A percentile compares a stretch with the other conserved stretches of the same genome.
Conservation (phyloP, 2,797 vertebrate genomes). For the Acrossocheilus fasciatus region DNA sequence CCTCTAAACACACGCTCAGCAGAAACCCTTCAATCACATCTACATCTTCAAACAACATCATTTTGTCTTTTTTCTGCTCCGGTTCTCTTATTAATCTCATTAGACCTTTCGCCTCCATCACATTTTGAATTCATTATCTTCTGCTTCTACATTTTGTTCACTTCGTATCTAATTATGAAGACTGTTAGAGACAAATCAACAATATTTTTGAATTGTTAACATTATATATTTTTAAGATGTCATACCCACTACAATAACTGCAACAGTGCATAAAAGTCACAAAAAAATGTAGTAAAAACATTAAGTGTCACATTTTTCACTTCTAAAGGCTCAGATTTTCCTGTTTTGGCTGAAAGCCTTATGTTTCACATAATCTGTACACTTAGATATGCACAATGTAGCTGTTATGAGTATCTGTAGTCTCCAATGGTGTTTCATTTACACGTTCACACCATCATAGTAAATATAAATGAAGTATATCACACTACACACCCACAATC, state of each 20-base stretch:
- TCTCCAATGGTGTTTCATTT: constrained; percentile 21
- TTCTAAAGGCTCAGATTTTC: neutral
- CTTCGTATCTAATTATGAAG: neutral
- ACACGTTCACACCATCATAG: neutral
- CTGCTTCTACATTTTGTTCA: neutral
- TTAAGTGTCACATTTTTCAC: neutral
- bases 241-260: neutral
- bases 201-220: neutral
- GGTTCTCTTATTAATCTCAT: constrained; percentile 5
- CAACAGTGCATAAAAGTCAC: neutral
- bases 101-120: constrained; percentile 1
- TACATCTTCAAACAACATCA: constrained; percentile 24
- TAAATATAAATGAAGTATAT: constrained; percentile 29
- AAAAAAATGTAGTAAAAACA: neutral
- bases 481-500: neutral
- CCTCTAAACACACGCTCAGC: constrained; percentile 1
- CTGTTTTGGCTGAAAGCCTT: neutral
- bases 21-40: constrained; percentile 6
- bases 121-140: constrained; percentile 23
- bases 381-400: neutral
- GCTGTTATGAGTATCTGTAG: constrained; percentile 1
- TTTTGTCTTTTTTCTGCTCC: neutral
- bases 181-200: neutral
- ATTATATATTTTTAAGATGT: neutral
- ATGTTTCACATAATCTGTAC: neutral